Base-by-base conservation (phyloP, 2,888 invertebrate species). In the Stenotaenia linearis region DNA sequence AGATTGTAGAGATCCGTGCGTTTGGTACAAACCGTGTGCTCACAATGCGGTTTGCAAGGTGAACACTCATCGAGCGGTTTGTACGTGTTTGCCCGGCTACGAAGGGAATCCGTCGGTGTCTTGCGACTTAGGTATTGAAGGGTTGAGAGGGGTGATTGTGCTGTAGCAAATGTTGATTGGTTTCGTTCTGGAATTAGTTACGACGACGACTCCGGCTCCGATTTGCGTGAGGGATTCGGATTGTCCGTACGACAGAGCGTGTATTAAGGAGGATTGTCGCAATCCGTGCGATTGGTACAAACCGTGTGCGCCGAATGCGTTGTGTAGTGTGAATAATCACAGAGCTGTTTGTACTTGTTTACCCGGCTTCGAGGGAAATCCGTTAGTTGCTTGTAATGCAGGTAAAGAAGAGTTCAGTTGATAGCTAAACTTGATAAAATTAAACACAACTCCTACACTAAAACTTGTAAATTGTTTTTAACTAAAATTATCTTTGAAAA, bases 1-100 rank as follows among this genome's bases (percentile, higher is more conserved):
- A 88, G 91, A 93, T 88, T 96, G 96, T 87, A 91, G 94, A 88
- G 93, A 96, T 88, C 96, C 96, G 83, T 96, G 96, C 89, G 90
- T 90, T 86, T 76, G 79, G n/a, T 75, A 79, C 28, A 77, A 78
- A 32, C 79, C 81, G 10, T 96, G 96, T 85, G 96, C 96, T 78
- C 90, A 81, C 79, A 92, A 95, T 84, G 92, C 95, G 56, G 90
- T 92, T 83, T 96, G 96, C 84, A 90, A 90, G 82, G 91, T 96
- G 9, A 90, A 91, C 81, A 91, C 94, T 83, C 96, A 96, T 85
- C 90, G 94, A 81, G 94, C 95, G 1, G 80, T 81, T 32, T 83
- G 83, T 75, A 80, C 80, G 1, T 83, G 83, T 50, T 82, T 82
- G 23, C 78, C 78, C 6, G 80, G 82, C 4, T 81, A 81, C 69